These are phyloP conservation scores for Pterocles orientalis DNA, from an alignment of 2,113 vertebrate genomes.

Conservation along the genomic window DNA sequence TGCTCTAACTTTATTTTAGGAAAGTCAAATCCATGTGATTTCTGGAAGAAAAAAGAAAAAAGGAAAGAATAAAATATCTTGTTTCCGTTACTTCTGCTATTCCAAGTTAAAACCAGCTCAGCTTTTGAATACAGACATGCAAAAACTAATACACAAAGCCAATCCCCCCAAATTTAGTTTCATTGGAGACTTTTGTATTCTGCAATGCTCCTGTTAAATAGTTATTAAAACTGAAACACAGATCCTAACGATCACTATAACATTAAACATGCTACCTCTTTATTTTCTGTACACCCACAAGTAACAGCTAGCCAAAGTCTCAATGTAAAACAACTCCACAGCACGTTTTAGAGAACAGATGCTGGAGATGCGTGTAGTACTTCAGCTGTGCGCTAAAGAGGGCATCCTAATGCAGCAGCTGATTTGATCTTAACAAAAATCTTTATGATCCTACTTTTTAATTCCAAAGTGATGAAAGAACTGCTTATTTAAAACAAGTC, in stretches of 20 bases:
- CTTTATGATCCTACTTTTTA: not conserved
- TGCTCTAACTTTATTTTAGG: slow-evolving; percentile 86
- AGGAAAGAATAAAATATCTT: not conserved
- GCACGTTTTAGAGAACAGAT: not conserved
- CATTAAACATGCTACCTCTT: not conserved
- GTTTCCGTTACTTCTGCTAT: slow-evolving; percentile 10
- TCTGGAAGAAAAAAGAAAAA: slow-evolving; percentile 70
- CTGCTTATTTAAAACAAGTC: not conserved
- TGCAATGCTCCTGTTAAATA: not conserved
- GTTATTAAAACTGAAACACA: not conserved
- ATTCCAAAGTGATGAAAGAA: not conserved
- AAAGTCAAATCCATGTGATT: slow-evolving; percentile 88
- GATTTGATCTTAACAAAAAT: not conserved
- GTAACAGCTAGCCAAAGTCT: not conserved
- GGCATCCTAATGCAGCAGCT: not conserved
- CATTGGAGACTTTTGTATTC: not conserved
- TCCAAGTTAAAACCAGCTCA: slow-evolving; percentile 14
- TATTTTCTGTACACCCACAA: not conserved
- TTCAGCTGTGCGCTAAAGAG: not conserved
- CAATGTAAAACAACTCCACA: not conserved
- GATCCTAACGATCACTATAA: not conserved
- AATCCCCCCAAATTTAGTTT: not conserved
- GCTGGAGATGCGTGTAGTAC: not conserved
- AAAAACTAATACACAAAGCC: not conserved
- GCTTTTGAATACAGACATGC: not conserved